Conservation (phyloP, 2,113 vertebrate species). For the Tylochromis polylepis region DNA sequence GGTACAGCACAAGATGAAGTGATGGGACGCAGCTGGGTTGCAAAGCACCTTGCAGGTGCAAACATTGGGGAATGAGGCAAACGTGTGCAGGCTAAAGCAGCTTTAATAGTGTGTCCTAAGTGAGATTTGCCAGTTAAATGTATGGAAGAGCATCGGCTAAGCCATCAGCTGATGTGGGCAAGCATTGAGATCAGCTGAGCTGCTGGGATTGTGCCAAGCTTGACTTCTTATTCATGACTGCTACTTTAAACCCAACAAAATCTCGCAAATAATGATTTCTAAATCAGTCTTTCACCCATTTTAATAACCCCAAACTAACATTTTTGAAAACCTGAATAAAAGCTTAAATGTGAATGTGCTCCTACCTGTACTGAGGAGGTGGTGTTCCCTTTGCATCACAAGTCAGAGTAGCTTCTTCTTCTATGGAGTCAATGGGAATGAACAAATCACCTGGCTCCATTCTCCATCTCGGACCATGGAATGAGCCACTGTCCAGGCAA, state of each 20-base stretch:
- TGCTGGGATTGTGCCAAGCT: not conserved
- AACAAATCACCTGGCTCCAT: conserved; percentile 77
- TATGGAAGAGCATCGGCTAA: not conserved
- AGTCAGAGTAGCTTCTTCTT: conserved; percentile 73
- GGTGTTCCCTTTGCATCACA: conserved; percentile 73
- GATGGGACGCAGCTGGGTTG: not conserved
- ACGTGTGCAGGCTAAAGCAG: not conserved
- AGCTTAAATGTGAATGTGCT: not conserved
- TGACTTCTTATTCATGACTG: not conserved
- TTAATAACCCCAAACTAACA: not conserved
- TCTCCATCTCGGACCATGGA: conserved; percentile 73
- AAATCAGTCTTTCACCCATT: not conserved
- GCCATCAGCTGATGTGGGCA: not conserved
- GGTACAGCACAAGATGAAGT: not conserved
- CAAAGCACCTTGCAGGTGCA: not conserved
- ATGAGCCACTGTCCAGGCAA: conserved; percentile 71
- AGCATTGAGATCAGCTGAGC: not conserved
- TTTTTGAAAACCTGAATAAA: not conserved
- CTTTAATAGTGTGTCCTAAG: not conserved
- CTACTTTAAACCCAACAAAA: not conserved
- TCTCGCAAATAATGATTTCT: not conserved
- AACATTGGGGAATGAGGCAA: not conserved
- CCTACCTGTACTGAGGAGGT: conserved; percentile 71
- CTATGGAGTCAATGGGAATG: conserved; percentile 70
- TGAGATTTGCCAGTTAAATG: not conserved